Evolutionary conservation across 2,113 vertebrate genomes (phyloP).

Genomic region (Leiothrix lutea): DNA sequence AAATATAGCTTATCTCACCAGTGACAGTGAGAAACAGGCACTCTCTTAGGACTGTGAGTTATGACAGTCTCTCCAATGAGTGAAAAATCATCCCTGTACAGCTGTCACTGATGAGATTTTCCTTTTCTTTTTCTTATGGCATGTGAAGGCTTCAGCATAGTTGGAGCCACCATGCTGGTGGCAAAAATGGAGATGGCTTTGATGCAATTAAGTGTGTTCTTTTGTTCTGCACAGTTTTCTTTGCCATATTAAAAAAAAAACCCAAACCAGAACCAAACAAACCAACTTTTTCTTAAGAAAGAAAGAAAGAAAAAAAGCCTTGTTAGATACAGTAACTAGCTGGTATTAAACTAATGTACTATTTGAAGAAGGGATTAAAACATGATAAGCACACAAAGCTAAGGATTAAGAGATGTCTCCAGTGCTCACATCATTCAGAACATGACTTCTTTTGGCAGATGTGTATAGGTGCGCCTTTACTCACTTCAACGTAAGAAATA

Average conservation of each 20-base stretch:
- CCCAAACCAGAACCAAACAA: not conserved
- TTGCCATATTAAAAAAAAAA: not conserved
- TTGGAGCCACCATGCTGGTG: not conserved
- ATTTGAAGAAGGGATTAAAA: not conserved
- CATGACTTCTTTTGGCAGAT: not conserved
- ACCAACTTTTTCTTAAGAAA: not conserved
- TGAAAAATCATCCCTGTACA: constrained; percentile 56
- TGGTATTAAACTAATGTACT: not conserved
- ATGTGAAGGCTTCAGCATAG: not conserved
- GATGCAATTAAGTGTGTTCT: not conserved
- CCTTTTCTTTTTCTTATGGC: not conserved
- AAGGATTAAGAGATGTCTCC: not conserved
- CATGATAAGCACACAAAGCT: not conserved
- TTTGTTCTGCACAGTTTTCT: not conserved
- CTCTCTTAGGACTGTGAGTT: constrained; percentile 63
- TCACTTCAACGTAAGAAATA: not conserved
- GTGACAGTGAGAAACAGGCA: constrained; percentile 65
- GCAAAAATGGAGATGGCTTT: not conserved
- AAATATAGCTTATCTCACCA: constrained; percentile 65
- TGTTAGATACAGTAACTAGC: not conserved
- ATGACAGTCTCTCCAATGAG: constrained; percentile 57
- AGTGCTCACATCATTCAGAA: not conserved
- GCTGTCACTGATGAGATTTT: constrained; percentile 32
- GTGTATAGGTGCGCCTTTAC: not conserved
- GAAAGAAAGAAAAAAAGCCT: not conserved